phyloP scores from a whole-genome alignment of 1,140 invertebrate genomes.

The Eciton burchellii region DNA sequence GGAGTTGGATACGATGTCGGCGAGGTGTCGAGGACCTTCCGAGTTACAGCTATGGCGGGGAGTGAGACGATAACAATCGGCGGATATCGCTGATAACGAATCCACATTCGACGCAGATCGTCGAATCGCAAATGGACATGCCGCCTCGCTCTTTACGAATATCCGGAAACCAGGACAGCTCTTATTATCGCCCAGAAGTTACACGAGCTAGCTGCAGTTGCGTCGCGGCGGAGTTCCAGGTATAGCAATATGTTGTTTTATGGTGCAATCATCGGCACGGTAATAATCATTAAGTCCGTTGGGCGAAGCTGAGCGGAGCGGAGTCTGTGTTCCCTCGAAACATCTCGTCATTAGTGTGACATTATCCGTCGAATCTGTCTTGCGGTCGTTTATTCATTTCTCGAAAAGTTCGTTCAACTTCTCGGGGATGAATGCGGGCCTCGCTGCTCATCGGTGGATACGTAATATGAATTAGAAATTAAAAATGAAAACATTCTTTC shows the following conservation, averaged over 20 bases:
- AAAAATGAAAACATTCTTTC: too few species aligned
- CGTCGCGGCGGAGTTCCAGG: constrained; percentile 72
- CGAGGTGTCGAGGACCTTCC: constrained; percentile 22
- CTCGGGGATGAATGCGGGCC: background rate
- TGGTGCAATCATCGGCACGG: constrained; percentile 75
- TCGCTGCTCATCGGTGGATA: background rate
- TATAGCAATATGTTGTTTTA: constrained; percentile 77
- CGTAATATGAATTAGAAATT: background rate
- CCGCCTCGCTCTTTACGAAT: constrained; percentile 32
- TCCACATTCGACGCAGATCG: constrained; percentile 1
- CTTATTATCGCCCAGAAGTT: constrained; percentile 66
- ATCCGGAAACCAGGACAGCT: constrained; percentile 71
- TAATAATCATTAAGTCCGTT: constrained; percentile 78
- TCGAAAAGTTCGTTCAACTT: background rate
- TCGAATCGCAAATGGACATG: constrained; percentile 39
- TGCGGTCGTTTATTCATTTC: constrained; percentile 24
- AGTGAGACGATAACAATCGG: background rate
- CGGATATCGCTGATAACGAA: background rate
- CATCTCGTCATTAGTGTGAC: constrained; percentile 53
- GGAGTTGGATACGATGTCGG: constrained; percentile 2
- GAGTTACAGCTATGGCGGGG: background rate
- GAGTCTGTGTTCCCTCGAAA: constrained; percentile 25
- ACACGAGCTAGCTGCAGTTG: constrained; percentile 64
- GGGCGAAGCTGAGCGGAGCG: constrained; percentile 40
- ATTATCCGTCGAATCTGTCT: constrained; percentile 31